Evolutionary conservation across 1,140 invertebrate genomes (phyloP), one percentile per base, ranked within the genome.

Genomic region (Formica exsecta): DNA sequence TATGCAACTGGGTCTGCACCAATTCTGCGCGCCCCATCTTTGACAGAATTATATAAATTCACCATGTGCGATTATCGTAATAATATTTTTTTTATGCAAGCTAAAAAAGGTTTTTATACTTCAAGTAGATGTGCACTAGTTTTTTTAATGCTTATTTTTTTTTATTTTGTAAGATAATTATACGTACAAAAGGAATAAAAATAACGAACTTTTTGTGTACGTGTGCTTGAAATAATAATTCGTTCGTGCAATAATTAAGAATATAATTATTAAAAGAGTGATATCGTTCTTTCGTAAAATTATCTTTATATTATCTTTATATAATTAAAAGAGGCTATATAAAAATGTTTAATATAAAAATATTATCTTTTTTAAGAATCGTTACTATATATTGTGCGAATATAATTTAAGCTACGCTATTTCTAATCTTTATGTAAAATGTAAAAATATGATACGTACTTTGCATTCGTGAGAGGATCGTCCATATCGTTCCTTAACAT

Each of bases 1-100:
- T 89, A 98, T 97, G 93, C 97, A 98, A 59, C 97, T 97, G 9
- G 97, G 97, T 73, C 96, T 96, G 93, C 97, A 97, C 97, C 96
- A 97, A 64, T 95, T 94, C 92, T 95, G 93, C 85, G 95, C 94
- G 16, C 94, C 92, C 95, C 96, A 95, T 89, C 95, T 95, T 87
- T 32, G 13, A 25, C n/a, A 32, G 2, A 44, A 83, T 81, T 29
- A 57, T 29, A 29, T 62, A 7, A 48, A 2, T 68, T 70, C 2
- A 29, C 5, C 16, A 51, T 9, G 41, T 29, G 36, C 59, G 16
- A 66, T 48, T 22, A 32, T 38, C 32, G 16, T 8, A 7, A 41
- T 38, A 25, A 38, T 13, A 19, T 5, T 57, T 59, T 74, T 59
- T 36, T 57, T 74, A 32, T 6, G 13, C 13, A 8, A 6, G 6